Base-by-base conservation (phyloP, 2,113 vertebrate species). In the Alexandromys fortis region DNA sequence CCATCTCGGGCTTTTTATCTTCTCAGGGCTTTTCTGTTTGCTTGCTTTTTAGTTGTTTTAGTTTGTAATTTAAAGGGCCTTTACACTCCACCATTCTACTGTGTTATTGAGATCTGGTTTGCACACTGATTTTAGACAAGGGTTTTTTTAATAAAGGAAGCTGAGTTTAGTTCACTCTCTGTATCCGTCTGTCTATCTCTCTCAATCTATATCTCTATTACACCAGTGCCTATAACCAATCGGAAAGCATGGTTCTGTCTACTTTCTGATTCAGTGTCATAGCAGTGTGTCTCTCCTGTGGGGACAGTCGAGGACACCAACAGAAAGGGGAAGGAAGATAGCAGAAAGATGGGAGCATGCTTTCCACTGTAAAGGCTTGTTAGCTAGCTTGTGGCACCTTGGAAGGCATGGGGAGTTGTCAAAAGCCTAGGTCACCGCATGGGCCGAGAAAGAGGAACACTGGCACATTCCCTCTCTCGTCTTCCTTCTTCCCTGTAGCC, bases 61-160 rank as follows among this genome's bases (percentile, higher is more conserved):
- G 21, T 72, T 77, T 49, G 24, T 58, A 82, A 38, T 58, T 38
- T 94, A 14, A 77, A 76, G 86, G 26, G 35, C 21, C 63, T 65
- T 92, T n/a, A 58, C 33, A 75, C 19, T 72, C 75, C 90, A 33
- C 28, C 30, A 65, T 52, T 67, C 19, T 12, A 68, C 14, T 93
- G 3, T 47, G 47, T 3, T 45, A 28, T 12, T 86, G 81, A 86
- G 52, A 92, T 92, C 49, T 63, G 30, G 76, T 76, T n/a, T 95
- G 24, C 12, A 58, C 35, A 35, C 30, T 49, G 49, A 35, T 90
- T 90, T 92, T 61, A 17, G 86, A 81, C 42, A 96, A 65, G 4
- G 24, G 33, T 24, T 90, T 76, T 76, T 38, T 83, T 76, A 30
- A 92, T 47, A 94, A 96, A 81, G 24, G 65, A 96, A 90, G 92